Evolutionary conservation across 2,888 invertebrate species (phyloP).

Genomic region (Xestoiulus laeticollis): DNA sequence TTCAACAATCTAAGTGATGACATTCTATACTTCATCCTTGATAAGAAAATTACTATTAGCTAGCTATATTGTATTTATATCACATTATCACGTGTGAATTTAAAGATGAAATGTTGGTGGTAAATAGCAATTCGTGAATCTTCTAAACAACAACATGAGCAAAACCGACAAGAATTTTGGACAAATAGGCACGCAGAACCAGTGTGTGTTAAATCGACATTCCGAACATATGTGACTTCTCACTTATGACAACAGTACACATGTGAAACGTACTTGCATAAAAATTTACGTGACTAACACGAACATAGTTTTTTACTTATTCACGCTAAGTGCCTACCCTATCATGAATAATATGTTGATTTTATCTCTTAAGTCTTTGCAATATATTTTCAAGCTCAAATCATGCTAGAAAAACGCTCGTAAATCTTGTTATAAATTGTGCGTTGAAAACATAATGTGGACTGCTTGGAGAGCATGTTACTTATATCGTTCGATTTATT

Average conservation of each 20-base stretch:
- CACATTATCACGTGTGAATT: background rate
- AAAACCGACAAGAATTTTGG: background rate
- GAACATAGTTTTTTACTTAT: constrained; percentile 13
- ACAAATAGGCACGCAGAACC: background rate
- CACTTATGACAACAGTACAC: background rate
- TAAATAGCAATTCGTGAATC: background rate
- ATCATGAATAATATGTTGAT: background rate
- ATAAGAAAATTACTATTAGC: background rate
- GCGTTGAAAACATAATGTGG: background rate
- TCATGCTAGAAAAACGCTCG: background rate
- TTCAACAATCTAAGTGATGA: background rate
- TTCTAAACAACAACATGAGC: background rate
- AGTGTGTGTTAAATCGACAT: background rate
- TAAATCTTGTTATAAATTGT: background rate
- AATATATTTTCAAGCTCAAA: background rate
- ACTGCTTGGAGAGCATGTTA: background rate
- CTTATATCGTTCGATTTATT: background rate
- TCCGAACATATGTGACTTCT: background rate
- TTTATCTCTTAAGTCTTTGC: background rate
- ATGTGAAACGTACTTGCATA: background rate
- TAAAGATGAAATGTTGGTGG: background rate
- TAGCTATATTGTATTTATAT: background rate
- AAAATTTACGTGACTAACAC: background rate
- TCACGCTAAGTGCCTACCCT: background rate
- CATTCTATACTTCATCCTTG: background rate